Evolutionary conservation across 2,888 invertebrate genomes (phyloP).

Genomic region (Autographa gamma): DNA sequence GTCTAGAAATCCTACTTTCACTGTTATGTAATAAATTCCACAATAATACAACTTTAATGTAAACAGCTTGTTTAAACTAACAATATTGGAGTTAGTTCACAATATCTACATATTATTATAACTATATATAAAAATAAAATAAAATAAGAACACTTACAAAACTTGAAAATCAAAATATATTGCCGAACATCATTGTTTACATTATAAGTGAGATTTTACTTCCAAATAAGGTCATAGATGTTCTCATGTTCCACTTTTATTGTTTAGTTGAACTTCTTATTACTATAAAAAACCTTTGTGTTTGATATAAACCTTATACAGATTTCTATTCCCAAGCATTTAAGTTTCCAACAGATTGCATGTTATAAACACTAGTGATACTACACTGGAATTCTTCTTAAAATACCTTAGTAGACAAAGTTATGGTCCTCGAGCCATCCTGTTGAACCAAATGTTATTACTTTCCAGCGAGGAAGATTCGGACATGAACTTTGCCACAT

Average conservation of each 20-base stretch:
- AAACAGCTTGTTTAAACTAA: not conserved
- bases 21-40: conserved; percentile 58
- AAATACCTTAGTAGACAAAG: not conserved
- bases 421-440: not conserved
- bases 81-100: too few species aligned
- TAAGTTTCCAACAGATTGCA: not conserved
- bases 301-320: not conserved
- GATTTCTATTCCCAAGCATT: not conserved
- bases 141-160: too few species aligned
- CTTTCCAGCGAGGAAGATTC: conserved; percentile 80
- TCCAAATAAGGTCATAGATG: conserved; percentile 48
- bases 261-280: not conserved
- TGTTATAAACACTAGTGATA: too few species aligned
- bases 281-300: not conserved
- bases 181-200: not conserved
- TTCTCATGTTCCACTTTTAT: conserved; percentile 42
- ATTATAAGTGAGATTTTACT: not conserved
- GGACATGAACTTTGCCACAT: conserved; percentile 94
- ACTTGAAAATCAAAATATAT: too few species aligned
- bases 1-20: conserved; percentile 64
- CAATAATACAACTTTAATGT: conserved; percentile 35
- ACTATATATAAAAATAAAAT: too few species aligned
- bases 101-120: too few species aligned
- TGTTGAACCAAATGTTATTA: conserved; percentile 7
- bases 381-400: too few species aligned